phyloP scores from a whole-genome alignment of 2,113 vertebrate species.

The Apteryx mantelli region DNA sequence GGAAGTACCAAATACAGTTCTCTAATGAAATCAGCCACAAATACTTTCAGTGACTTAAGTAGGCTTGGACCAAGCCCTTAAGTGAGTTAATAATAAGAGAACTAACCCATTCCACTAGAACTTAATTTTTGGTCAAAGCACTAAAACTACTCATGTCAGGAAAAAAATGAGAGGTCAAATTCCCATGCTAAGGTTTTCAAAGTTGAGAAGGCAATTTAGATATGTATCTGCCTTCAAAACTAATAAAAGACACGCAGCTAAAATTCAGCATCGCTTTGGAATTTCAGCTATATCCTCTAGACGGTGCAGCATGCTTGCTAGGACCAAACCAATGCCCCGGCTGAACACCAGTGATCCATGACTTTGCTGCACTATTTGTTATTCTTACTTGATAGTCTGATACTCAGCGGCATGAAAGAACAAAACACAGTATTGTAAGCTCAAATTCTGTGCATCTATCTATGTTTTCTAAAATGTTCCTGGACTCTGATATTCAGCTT shows the following conservation, averaged over 20 bases:
- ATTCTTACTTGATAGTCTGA: not conserved
- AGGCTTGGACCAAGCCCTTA: not conserved
- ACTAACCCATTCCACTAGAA: not conserved
- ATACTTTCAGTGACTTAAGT: not conserved
- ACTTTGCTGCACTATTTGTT: not conserved
- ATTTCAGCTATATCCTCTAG: not conserved
- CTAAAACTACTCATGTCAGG: not conserved
- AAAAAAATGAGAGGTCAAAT: not conserved
- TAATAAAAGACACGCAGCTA: not conserved
- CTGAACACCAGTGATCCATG: not conserved
- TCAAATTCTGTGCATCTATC: not conserved
- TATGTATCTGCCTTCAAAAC: not conserved
- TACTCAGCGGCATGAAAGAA: not conserved
- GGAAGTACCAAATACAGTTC: not conserved
- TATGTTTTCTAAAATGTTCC: not conserved
- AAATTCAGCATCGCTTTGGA: not conserved
- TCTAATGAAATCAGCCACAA: not conserved
- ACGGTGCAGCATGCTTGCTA: not conserved
- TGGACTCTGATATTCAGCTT: not conserved
- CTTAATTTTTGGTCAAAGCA: not conserved
- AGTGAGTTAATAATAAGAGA: not conserved
- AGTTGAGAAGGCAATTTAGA: not conserved
- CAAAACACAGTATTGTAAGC: not conserved
- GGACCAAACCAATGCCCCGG: accelerated
- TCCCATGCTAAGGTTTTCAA: not conserved